These are phyloP conservation scores for Galaxias olidus DNA, from an alignment of 2,797 vertebrate species.

Conservation along the genomic window DNA sequence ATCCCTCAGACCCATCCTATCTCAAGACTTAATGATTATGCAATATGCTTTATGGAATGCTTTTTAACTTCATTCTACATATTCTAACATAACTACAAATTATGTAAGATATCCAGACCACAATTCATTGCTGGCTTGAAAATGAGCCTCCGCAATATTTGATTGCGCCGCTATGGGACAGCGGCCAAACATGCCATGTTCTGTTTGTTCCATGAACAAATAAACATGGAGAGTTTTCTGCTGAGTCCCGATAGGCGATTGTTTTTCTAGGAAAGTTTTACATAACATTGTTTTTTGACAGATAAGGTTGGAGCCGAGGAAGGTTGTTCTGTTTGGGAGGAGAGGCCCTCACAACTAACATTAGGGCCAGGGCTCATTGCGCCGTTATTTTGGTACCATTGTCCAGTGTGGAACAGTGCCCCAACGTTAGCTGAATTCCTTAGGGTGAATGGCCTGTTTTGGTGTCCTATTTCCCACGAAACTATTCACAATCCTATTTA, in stretches of 20 bases:
- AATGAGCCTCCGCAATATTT: neutral
- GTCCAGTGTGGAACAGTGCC: too few species aligned
- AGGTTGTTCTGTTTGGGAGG: too few species aligned
- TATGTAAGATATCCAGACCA: neutral
- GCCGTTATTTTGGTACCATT: too few species aligned
- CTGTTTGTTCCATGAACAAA: slow-evolving; percentile 6
- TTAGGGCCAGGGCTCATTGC: too few species aligned
- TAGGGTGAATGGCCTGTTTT: too few species aligned
- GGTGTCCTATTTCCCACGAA: too few species aligned
- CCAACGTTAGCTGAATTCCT: too few species aligned
- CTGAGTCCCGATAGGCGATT: slow-evolving; percentile 4
- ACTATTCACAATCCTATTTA: too few species aligned
- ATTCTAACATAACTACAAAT: neutral
- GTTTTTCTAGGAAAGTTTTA: slow-evolving; percentile 18
- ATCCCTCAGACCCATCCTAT: too few species aligned
- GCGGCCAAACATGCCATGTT: slow-evolving; percentile 16
- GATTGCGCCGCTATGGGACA: neutral
- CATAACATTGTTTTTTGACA: slow-evolving; percentile 30
- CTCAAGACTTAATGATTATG: neutral
- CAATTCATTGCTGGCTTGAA: neutral
- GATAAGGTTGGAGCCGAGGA: slow-evolving; percentile 19
- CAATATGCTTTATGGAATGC: neutral
- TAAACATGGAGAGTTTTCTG: slow-evolving; percentile 23
- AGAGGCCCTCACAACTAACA: too few species aligned
- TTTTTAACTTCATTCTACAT: too few species aligned